A percentile compares a stretch with the other conserved stretches of the same genome.
These are phyloP conservation scores for Protonemura montana DNA, from an alignment of 2,888 invertebrate genomes.

Conservation along the genomic window DNA sequence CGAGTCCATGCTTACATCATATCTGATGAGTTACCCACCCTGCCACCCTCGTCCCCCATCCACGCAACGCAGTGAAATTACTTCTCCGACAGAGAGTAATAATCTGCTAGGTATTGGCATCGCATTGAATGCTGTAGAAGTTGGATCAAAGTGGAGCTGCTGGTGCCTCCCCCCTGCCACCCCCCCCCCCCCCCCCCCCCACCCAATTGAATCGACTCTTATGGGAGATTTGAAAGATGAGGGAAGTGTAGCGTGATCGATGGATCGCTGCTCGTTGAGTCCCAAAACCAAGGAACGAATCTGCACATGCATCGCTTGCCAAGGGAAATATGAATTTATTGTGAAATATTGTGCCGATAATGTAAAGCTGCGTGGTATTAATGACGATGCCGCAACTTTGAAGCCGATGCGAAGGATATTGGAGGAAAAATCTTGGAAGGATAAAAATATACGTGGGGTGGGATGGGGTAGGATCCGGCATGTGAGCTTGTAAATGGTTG, in stretches of 20 bases:
- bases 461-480: too few species aligned
- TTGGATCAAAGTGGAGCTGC: not conserved
- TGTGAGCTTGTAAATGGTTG: too few species aligned
- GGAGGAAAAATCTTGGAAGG: not conserved
- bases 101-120: conserved; percentile 3
- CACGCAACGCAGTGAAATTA: not conserved
- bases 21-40: not conserved
- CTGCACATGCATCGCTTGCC: not conserved
- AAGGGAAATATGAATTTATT: not conserved
- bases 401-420: not conserved
- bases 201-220: not conserved
- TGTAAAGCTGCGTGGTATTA: not conserved
- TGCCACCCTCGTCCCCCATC: not conserved
- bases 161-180: not conserved
- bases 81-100: not conserved
- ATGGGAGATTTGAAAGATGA: not conserved
- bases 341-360: conserved; percentile 4
- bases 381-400: not conserved
- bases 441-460: too few species aligned
- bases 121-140: not conserved
- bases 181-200: not conserved
- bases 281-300: not conserved
- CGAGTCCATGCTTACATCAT: not conserved
- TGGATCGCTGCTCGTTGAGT: not conserved
- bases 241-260: not conserved